Evolutionary conservation across 2,113 vertebrate species (phyloP).

Genomic region (Pseudorectes ferrugineus): DNA sequence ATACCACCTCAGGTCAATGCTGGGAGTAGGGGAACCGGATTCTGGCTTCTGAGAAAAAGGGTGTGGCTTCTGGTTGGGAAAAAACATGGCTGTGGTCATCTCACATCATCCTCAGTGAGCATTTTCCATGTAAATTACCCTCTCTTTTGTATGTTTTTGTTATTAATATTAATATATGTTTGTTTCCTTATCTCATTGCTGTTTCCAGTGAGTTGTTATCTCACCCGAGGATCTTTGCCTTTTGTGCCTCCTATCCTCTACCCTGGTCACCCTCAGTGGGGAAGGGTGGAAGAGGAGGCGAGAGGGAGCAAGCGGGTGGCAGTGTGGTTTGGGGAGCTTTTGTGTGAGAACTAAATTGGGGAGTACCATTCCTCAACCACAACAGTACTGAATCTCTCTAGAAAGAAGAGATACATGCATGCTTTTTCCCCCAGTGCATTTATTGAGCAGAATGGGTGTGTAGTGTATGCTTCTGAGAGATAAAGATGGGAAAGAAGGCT

Average conservation of each 20-base stretch:
- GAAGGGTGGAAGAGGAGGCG: not conserved
- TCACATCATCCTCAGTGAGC: not conserved
- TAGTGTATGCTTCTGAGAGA: not conserved
- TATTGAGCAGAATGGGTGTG: not conserved
- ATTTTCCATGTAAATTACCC: not conserved
- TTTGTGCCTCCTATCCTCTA: not conserved
- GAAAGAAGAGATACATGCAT: not conserved
- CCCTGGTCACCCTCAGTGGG: no score
- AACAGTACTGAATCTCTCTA: not conserved
- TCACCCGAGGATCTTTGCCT: not conserved
- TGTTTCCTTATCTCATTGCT: not conserved
- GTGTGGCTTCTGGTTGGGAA: not conserved
- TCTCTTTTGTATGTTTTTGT: not conserved
- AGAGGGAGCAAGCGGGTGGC: rapidly evolving
- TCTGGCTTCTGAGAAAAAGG: not conserved
- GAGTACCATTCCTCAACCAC: not conserved
- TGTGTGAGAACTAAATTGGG: not conserved
- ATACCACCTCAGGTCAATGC: not conserved
- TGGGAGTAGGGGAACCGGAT: not conserved
- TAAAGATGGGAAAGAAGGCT: not conserved
- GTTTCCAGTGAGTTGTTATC: not conserved
- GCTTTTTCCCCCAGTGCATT: not conserved
- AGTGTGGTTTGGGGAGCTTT: not conserved
- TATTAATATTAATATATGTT: not conserved
- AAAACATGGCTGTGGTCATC: not conserved